Evolutionary conservation across 2,797 vertebrate species (phyloP).

Genomic region (Macrochelys suwanniensis): DNA sequence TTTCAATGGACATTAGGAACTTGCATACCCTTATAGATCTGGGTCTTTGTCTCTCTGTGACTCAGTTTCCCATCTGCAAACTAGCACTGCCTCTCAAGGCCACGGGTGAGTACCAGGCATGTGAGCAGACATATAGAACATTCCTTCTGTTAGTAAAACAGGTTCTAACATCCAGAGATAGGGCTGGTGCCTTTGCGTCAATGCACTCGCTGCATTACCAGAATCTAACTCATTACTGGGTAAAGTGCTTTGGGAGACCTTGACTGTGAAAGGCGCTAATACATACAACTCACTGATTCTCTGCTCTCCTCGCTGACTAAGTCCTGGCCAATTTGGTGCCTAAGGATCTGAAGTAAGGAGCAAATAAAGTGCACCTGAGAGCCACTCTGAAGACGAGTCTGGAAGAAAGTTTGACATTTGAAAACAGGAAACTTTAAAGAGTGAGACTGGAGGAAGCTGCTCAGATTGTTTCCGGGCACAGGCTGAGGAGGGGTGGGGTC

Average conservation of each 20-base stretch:
- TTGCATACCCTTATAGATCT: background rate
- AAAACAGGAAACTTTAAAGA: background rate
- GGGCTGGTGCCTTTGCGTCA: background rate
- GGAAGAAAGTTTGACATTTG: background rate
- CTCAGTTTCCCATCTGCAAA: background rate
- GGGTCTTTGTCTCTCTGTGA: background rate
- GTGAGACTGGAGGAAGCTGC: background rate
- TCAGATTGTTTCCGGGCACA: background rate
- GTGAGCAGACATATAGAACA: background rate
- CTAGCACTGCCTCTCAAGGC: no score
- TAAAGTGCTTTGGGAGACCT: background rate
- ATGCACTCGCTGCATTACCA: background rate
- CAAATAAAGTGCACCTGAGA: background rate
- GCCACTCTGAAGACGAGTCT: background rate
- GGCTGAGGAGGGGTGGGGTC: no score
- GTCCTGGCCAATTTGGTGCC: background rate
- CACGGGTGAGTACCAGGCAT: background rate
- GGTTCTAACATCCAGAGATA: rapidly evolving
- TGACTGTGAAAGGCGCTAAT: background rate
- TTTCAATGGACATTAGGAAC: background rate
- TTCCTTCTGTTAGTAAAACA: background rate
- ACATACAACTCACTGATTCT: background rate
- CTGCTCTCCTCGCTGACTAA: background rate
- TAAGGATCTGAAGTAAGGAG: background rate
- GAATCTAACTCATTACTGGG: background rate